Evolutionary conservation across 2,888 invertebrate species (phyloP).

Genomic region (Andricus quercusramuli): DNA sequence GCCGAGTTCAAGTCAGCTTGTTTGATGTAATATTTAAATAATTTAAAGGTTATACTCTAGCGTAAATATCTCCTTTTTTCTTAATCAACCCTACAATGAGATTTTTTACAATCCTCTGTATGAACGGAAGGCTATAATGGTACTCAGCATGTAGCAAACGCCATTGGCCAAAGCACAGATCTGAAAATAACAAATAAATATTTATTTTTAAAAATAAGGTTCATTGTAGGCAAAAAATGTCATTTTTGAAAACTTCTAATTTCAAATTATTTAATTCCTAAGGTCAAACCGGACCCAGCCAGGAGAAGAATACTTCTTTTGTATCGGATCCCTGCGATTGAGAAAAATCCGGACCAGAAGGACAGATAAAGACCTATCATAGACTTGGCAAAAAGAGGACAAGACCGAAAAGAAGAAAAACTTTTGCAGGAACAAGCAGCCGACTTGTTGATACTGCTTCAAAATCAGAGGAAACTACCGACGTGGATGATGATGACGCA

Average conservation of each 20-base stretch:
- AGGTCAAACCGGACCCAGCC: no score
- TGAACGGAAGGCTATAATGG: slow-evolving; percentile 87
- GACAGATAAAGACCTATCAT: no score
- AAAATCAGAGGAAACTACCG: no score
- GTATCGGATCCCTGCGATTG: no score
- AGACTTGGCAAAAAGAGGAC: no score
- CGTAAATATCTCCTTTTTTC: not conserved
- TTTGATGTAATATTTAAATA: not conserved
- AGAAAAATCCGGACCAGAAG: no score
- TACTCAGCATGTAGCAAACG: slow-evolving; percentile 87
- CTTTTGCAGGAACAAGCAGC: no score
- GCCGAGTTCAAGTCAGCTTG: not conserved
- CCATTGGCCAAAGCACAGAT: slow-evolving; percentile 88
- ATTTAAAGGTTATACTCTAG: not conserved
- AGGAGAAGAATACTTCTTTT: no score
- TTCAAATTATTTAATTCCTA: slow-evolving; percentile 1
- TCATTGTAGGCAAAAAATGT: no score
- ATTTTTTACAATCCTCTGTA: slow-evolving; percentile 86
- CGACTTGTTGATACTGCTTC: no score
- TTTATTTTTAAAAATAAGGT: not conserved
- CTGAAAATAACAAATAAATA: slow-evolving; percentile 80
- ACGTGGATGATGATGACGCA: no score
- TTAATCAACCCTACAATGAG: not conserved
- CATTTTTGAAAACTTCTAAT: not conserved
- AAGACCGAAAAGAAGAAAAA: no score